A percentile compares a stretch with the other conserved stretches of the same genome.
phyloP scores from a whole-genome alignment of 1,140 invertebrate species.

The Drosophila equinoxialis region DNA sequence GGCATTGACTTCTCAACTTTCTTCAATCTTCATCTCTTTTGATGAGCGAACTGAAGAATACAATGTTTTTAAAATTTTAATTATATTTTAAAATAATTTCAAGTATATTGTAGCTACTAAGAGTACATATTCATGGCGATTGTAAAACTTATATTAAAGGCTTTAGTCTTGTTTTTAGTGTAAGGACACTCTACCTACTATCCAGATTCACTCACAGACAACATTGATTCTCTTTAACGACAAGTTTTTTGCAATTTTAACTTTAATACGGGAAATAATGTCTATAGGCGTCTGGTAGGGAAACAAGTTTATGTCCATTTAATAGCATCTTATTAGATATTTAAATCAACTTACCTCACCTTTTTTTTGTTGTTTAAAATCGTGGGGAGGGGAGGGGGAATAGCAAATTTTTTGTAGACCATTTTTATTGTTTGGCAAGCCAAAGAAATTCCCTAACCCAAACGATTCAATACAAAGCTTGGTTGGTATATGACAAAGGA shows the following conservation, averaged over 20 bases:
- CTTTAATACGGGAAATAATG: neutral
- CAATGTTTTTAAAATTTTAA: too few relatives aligned
- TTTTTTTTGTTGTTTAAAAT: neutral
- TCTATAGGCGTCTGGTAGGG: neutral
- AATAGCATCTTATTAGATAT: neutral
- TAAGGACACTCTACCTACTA: too few relatives aligned
- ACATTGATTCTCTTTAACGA: too few relatives aligned
- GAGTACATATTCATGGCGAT: too few relatives aligned
- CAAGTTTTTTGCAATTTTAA: neutral
- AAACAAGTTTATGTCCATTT: neutral
- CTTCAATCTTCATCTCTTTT: too few relatives aligned
- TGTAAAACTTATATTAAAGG: too few relatives aligned
- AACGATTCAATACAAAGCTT: slow-evolving; percentile 14
- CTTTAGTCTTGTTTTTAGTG: too few relatives aligned
- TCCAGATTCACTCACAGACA: too few relatives aligned
- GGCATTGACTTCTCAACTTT: too few relatives aligned
- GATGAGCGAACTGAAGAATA: too few relatives aligned
- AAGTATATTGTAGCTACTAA: too few relatives aligned
- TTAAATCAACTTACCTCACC: slow-evolving; percentile 3
- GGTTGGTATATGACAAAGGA: slow-evolving; percentile 9
- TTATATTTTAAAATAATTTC: too few relatives aligned
- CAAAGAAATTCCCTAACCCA: neutral
- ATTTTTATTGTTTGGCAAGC: slow-evolving; percentile 7
- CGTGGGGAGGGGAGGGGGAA: neutral
- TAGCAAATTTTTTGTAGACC: neutral